Evolutionary conservation across 2,888 invertebrate genomes (phyloP), one percentile per base, ranked within the genome.

Genomic region (Epinotia nisella): DNA sequence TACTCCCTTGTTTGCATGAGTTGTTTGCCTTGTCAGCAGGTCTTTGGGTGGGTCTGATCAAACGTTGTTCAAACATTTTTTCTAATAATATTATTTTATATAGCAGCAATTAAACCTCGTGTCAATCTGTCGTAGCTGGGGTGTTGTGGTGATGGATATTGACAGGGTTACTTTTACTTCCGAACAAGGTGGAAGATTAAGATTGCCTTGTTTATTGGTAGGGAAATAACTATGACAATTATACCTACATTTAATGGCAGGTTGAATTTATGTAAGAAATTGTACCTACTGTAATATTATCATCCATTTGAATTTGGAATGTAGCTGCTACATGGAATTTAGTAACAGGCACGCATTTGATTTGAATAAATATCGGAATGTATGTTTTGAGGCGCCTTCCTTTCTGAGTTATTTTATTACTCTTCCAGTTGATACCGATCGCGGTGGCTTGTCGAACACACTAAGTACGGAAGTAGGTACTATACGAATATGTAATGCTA

Each of bases 11-110:
- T 89, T 89, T 90, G 81, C 78, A 72, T 76, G 78, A 79, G 81
- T 82, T 83, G 81, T 76, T 78, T 78, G 80, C 75, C 79, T 81
- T 78, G 83, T 80, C 81, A 78, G 70, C 70, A 64, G 67, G 79
- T 79, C 77, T 79, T 75, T 82, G 85, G 87, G 87, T 80, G 87
- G 84, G 86, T 78, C 85, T 83, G 85, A 86, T 85, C 88, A 87
- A 87, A 84, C 83, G 82, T 70, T 82, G 70, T 62, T 76, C 79
- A 81, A 85, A 83, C 82, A 84, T 80, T 81, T 78, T 78, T 77
- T 80, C 76, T 79, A 79, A 81, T 81, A 83, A 83, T 79, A 81
- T 79, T 82, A 82, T 82, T 80, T 82, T 82, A 80, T 80, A 74
- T 74, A 78, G 75, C 75, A 76, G 77, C 81, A 82, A 83, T 83